These are phyloP conservation scores for Rhadinocentrus ornatus DNA, from an alignment of 2,797 vertebrate species.

Conservation along the genomic window DNA sequence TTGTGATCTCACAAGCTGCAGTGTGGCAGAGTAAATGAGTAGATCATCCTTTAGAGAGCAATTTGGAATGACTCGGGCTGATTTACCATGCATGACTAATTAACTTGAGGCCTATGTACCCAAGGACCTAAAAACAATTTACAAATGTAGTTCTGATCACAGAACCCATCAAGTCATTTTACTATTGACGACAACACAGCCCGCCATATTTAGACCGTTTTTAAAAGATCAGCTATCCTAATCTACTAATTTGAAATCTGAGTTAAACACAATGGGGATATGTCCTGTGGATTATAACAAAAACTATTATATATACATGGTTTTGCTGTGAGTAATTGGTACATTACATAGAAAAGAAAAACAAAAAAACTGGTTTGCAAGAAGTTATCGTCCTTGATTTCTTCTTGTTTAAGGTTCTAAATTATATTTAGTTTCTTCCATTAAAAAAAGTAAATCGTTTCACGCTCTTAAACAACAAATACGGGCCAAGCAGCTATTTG, in stretches of 20 bases:
- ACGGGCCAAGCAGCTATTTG: neutral
- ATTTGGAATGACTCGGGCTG: conserved; percentile 1
- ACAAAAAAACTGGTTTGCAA: neutral
- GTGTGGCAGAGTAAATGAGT: conserved; percentile 14
- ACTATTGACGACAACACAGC: neutral
- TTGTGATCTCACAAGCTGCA: conserved; percentile 40
- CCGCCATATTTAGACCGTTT: neutral
- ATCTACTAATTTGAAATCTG: neutral
- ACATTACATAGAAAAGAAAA: neutral
- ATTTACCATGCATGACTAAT: neutral
- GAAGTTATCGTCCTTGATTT: neutral
- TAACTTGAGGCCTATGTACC: neutral
- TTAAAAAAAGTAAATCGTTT: no score
- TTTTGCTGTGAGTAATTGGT: neutral
- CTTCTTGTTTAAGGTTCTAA: no score
- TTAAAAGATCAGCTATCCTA: neutral
- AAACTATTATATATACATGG: neutral
- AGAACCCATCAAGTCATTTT: neutral
- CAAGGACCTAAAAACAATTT: neutral
- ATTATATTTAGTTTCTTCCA: neutral
- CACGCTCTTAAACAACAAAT: neutral
- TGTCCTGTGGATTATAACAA: no score
- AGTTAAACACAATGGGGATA: neutral
- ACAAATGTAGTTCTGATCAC: neutral
- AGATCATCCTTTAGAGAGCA: conserved; percentile 8